Conservation (phyloP, 1,140 invertebrate species). For the Bombus polaris region DNA sequence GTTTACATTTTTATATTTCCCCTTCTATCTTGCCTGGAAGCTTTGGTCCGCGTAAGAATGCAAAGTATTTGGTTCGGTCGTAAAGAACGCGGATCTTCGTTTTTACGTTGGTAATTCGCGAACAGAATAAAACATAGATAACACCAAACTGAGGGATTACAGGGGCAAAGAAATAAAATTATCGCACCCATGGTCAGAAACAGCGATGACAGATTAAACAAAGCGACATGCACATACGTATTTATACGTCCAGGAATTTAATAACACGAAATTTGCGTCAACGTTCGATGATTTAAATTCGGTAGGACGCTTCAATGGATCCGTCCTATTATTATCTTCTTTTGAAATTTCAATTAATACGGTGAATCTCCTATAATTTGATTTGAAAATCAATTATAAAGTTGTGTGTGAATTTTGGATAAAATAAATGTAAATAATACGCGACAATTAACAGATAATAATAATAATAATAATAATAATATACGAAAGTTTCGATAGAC, state of each 20-base stretch:
- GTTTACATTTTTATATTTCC: neutral
- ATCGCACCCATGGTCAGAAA: no score
- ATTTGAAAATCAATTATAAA: no score
- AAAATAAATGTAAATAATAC: no score
- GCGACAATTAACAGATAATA: no score
- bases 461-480: no score
- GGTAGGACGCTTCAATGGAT: no score
- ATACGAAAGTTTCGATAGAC: no score
- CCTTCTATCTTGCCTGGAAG: neutral
- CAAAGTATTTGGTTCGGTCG: neutral
- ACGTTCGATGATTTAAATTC: neutral
- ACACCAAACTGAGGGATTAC: neutral
- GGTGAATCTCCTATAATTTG: no score
- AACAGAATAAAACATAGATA: constrained; percentile 6
- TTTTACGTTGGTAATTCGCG: constrained; percentile 2
- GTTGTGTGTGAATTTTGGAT: no score
- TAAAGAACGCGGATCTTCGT: neutral
- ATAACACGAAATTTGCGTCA: neutral
- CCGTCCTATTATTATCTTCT: no score
- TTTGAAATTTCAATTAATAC: no score
- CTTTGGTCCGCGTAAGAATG: neutral
- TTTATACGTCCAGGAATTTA: neutral
- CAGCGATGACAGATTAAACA: neutral
- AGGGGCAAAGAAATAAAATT: neutral
- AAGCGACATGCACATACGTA: neutral